These are phyloP conservation scores for Polypedilum vanderplanki DNA, from an alignment of 1,140 invertebrate genomes.

Conservation along the genomic window DNA sequence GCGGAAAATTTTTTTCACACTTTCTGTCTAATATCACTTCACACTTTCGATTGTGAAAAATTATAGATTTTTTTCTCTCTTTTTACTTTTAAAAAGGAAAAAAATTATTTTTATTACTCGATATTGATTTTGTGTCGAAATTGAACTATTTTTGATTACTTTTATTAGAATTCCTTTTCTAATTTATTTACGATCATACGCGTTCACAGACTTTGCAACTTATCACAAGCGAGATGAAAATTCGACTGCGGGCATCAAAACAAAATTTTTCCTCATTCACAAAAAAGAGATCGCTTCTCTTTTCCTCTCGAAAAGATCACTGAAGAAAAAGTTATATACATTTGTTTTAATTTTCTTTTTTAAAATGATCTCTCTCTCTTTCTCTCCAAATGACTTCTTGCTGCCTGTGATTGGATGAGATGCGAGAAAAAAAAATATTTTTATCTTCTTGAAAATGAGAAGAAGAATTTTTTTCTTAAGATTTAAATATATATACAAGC, in stretches of 20 bases:
- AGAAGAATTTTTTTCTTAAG: not conserved
- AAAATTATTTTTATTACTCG: not conserved
- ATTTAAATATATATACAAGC: no score
- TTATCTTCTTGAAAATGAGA: not conserved
- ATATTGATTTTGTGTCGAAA: not conserved
- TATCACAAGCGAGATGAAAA: slow-evolving; percentile 11
- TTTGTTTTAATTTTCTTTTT: slow-evolving; percentile 23
- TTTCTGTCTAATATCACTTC: slow-evolving; percentile 28
- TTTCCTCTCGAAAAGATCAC: slow-evolving; percentile 7
- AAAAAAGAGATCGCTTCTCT: slow-evolving; percentile 11
- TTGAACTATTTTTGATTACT: not conserved
- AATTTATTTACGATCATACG: not conserved
- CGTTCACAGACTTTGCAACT: not conserved
- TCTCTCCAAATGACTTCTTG: slow-evolving; percentile 1
- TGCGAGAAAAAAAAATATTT: not conserved
- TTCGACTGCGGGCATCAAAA: slow-evolving; percentile 12
- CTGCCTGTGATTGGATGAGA: not conserved
- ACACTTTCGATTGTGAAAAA: slow-evolving; percentile 26
- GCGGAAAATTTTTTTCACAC: slow-evolving; percentile 16
- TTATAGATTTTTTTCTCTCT: not conserved
- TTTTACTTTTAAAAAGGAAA: not conserved
- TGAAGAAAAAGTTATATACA: not conserved
- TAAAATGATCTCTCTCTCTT: not conserved
- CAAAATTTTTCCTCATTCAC: slow-evolving; percentile 26
- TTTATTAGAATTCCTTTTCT: not conserved